Evolutionary conservation across 1,140 invertebrate species (phyloP), one percentile per base, ranked within the genome.

Genomic region (Cyclina sinensis): DNA sequence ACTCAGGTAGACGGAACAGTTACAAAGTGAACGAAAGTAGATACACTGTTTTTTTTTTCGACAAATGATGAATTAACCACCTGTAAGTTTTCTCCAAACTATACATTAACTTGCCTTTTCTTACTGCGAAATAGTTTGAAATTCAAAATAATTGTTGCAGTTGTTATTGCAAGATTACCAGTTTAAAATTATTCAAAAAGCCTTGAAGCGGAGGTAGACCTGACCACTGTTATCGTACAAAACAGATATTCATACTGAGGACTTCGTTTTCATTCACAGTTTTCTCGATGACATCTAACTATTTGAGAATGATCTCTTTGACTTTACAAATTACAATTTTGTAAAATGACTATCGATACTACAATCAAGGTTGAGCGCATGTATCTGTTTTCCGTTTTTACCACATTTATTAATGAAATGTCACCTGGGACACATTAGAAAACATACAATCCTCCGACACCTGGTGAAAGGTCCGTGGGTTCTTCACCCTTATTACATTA

Each of bases 391-490:
- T n/a, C n/a, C 7, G 11, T 30, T 65, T 65, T 65, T 16, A 65
- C 59, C 30, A 35, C 11, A 14, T 65, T 35, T 65, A 65, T 65
- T 30, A 65, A 65, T 65, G 59, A 30, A 5, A 65, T 65, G 59
- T 57, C 54, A 57, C 54, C 54, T 57, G 54, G 18, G 54, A 7
- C 24, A 65, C 59, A 65, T 30, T 65, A 30, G 27, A 65, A 65
- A 65, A 30, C 59, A 65, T 65, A 27, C 59, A 65, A 65, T 30
- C 7, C 27, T n/a, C 27, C 27, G 59, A 11, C 30, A 65, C 59
- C 59, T 65, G 24, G 59, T 65, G 59, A 65, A 65, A 65, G 59
- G 59, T 24, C 27, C 59, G 5, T 30, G 59, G 27, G 59, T 65
- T 65, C 59, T 27, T 5, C 27, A 65, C n/a, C 30, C 59, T 30